These are phyloP conservation scores for Cebus imitator DNA, from an alignment of 2,113 vertebrate genomes.

Conservation along the genomic window DNA sequence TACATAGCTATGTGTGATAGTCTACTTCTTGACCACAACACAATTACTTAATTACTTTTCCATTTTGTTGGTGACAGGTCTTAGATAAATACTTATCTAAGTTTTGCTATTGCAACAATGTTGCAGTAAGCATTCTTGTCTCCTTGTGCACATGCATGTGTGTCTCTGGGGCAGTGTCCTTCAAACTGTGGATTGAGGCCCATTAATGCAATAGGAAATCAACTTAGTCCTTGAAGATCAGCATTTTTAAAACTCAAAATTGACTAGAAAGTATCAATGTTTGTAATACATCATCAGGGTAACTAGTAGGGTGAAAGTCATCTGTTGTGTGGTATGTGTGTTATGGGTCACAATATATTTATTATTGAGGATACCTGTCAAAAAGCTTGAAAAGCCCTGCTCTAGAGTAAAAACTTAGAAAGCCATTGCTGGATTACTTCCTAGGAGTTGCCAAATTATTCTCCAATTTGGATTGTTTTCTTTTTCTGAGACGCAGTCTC, in stretches of 20 bases:
- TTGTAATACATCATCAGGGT: not conserved
- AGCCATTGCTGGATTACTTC: not conserved
- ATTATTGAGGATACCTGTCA: not conserved
- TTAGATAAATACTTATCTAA: not conserved
- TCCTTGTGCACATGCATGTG: not conserved
- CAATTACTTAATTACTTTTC: not conserved
- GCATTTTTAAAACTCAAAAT: not conserved
- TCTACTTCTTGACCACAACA: not conserved
- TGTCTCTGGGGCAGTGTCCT: not conserved
- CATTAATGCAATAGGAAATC: not conserved
- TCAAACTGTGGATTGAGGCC: not conserved
- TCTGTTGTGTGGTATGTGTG: fast-evolving
- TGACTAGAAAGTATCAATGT: not conserved
- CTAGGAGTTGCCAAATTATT: not conserved
- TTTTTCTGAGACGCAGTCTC: no score
- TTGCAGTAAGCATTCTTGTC: not conserved
- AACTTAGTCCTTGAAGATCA: not conserved
- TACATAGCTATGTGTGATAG: no score
- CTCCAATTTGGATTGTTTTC: not conserved
- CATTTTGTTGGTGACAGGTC: no score
- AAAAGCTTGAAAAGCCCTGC: not conserved
- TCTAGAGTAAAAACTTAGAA: not conserved
- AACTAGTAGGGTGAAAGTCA: not conserved
- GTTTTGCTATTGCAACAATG: not conserved
- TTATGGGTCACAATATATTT: not conserved